Evolutionary conservation across 2,113 vertebrate genomes (phyloP), one percentile per base, ranked within the genome.

Genomic region (Mirounga angustirostris): DNA sequence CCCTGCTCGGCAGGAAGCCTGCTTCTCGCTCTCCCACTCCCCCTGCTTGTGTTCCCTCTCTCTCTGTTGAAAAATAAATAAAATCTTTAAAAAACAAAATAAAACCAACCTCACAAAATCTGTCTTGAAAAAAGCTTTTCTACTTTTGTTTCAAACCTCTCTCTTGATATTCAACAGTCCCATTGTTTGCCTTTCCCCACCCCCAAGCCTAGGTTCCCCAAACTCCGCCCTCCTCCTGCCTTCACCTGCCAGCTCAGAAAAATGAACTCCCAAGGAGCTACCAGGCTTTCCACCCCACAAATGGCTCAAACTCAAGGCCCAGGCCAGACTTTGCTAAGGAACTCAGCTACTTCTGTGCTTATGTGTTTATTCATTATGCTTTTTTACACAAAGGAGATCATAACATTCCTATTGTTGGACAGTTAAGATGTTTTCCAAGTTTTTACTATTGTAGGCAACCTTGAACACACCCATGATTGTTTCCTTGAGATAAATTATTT

Each of bases 381-480:
- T 87, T 79, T 79, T 90, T 91, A 87, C 69, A 84, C 56, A 94
- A 61, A 84, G 52, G 65, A 58, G 46, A 95, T 74, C 67, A 52
- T 78, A 78, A 59, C 33, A 13, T 89, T 73, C 54, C 88, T 59
- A 54, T 76, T 96, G 22, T 81, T 81, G 58, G 52, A 67, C 50
- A 85, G 65, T 33, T 40, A 74, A 46, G 19, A 58, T 61, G 61
- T 79, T 83, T 93, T 92, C 87, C 76, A 89, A 71, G 52, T 63
- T 74, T 83, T 87, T 61, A 67, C 80, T 58, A 43, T 85, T 58
- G 50, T 83, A 84, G 84, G 71, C 79, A 96, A 80, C 87, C 87
- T 97, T 95, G 90, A 63, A 90, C 95, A 92, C 90, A 93, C 96
- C 93, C 91, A 36, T 63, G 80, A 95, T 96, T 97, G 95, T 80